Percentiles rank a stretch among this genome's conserved stretches.
Evolutionary conservation across 2,888 invertebrate species (phyloP).

Genomic region (Steinernema hermaphroditum): DNA sequence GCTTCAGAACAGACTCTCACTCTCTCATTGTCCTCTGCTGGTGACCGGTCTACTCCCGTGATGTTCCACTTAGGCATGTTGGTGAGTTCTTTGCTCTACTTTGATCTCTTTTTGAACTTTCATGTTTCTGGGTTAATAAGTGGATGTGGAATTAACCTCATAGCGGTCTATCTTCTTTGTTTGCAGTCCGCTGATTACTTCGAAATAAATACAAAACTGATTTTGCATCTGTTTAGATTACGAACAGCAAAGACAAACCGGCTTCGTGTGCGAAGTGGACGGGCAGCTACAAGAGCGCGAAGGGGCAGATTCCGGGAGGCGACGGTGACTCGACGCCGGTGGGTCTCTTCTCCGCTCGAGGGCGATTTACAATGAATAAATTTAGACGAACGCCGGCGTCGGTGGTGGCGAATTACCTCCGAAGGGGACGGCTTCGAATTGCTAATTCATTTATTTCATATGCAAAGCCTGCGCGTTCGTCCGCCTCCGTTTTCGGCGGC

Average conservation of each 20-base stretch:
- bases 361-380: not conserved
- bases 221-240: too few relatives aligned
- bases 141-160: too few relatives aligned
- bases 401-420: not conserved
- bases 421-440: not conserved
- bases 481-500: not conserved
- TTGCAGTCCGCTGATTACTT: too few relatives aligned
- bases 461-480: not conserved
- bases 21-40: not conserved
- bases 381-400: not conserved
- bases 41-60: not conserved
- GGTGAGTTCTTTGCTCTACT: not conserved
- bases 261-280: not conserved
- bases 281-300: not conserved
- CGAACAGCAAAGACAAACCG: not conserved
- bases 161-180: too few relatives aligned
- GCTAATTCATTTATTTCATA: conserved; percentile 16
- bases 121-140: too few relatives aligned
- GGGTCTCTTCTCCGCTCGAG: not conserved
- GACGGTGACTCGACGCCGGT: not conserved
- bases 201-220: too few relatives aligned
- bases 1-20: not conserved
- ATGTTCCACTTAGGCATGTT: conserved; percentile 24
- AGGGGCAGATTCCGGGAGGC: not conserved
- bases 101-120: too few relatives aligned